A percentile compares a stretch with the other conserved stretches of the same genome.
These are phyloP conservation scores for Isurus oxyrinchus DNA, from an alignment of 2,113 vertebrate genomes.

Conservation along the genomic window DNA sequence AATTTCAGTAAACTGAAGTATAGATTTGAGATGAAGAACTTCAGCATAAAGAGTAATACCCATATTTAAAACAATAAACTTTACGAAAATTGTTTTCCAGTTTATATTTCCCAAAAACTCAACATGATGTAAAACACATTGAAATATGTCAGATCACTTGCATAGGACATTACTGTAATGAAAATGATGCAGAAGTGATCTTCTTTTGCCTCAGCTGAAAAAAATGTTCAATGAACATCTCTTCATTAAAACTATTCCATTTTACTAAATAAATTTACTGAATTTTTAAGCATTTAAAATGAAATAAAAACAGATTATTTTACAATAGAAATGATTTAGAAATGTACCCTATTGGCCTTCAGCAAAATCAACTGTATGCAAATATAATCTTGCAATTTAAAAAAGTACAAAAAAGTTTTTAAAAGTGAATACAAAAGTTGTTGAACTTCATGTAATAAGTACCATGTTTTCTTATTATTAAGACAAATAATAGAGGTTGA, in stretches of 20 bases:
- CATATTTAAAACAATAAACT: background rate
- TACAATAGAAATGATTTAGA: background rate
- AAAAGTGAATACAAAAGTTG: constrained; percentile 18
- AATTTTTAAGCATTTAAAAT: background rate
- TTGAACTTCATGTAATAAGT: constrained; percentile 6
- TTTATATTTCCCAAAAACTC: background rate
- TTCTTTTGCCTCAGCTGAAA: background rate
- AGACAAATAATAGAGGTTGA: background rate
- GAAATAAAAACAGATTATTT: background rate
- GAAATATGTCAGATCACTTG: background rate
- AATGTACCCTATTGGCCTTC: constrained; percentile 18
- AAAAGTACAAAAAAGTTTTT: constrained; percentile 29
- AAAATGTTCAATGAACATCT: background rate
- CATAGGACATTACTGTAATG: background rate
- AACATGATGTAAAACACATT: background rate
- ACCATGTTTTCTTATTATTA: background rate
- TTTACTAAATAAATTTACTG: background rate
- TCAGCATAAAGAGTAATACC: background rate
- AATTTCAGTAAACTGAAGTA: background rate
- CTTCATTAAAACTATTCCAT: background rate
- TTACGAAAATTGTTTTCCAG: background rate
- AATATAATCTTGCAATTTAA: constrained; percentile 20
- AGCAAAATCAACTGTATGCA: background rate
- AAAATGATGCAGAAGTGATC: background rate
- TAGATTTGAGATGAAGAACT: background rate